Conservation (phyloP, 2,113 vertebrate species). For the Arenaria interpres region DNA sequence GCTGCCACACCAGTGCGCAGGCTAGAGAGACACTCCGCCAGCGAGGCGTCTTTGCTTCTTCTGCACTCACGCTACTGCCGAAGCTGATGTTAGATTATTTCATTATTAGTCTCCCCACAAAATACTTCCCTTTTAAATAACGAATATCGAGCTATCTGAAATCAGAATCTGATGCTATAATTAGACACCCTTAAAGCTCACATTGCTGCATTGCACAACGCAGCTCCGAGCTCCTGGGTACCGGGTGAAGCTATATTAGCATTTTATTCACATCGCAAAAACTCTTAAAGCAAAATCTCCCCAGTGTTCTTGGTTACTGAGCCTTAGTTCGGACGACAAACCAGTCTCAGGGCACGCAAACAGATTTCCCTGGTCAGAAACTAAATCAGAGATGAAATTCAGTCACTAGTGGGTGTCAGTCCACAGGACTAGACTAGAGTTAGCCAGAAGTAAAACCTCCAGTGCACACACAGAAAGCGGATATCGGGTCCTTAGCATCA, state of each 20-base stretch:
- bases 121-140: neutral
- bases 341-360: neutral
- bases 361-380: neutral
- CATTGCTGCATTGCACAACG: neutral
- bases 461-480: neutral
- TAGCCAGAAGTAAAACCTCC: neutral
- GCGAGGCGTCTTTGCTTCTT: neutral
- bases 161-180: neutral
- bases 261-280: neutral
- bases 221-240: neutral
- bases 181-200: neutral
- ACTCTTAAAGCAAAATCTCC: neutral
- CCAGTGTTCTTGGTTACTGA: neutral
- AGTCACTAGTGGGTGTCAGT: neutral
- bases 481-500: neutral
- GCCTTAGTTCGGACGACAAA: neutral
- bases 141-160: neutral
- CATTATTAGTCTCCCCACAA: neutral
- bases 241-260: neutral
- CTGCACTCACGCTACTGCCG: fast-evolving
- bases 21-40: neutral
- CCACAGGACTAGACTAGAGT: neutral
- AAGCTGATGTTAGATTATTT: neutral
- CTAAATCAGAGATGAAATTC: neutral
- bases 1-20: neutral